Evolutionary conservation across 2,888 invertebrate genomes (phyloP).

Genomic region (Hypercompe scribonia): DNA sequence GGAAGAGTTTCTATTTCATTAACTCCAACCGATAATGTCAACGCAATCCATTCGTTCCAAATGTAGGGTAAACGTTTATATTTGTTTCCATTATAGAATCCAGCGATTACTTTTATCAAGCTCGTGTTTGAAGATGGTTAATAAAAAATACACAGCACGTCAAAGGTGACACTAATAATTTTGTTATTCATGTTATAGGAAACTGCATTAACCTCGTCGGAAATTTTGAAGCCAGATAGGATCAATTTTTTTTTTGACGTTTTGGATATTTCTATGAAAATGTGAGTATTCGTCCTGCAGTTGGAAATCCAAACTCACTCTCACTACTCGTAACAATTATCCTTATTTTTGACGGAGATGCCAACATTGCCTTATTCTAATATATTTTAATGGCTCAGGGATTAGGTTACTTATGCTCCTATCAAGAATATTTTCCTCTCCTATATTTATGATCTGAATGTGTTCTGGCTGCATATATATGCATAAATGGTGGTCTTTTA

Average conservation of each 20-base stretch:
- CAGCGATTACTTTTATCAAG: slow-evolving; percentile 15
- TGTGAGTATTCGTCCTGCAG: neutral
- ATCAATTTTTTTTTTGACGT: too few relatives aligned
- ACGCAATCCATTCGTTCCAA: slow-evolving; percentile 25
- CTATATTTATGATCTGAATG: too few relatives aligned
- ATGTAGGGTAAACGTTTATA: slow-evolving; percentile 29
- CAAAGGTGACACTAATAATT: neutral
- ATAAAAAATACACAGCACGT: neutral
- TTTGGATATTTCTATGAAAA: neutral
- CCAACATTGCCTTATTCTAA: neutral
- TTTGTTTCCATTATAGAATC: slow-evolving; percentile 24
- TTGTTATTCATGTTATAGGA: neutral
- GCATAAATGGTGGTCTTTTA: too few relatives aligned
- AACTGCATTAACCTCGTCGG: neutral
- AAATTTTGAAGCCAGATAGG: neutral
- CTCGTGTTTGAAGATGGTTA: slow-evolving; percentile 13
- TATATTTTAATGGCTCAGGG: neutral
- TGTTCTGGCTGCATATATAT: too few relatives aligned
- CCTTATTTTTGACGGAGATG: neutral
- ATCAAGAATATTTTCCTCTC: too few relatives aligned
- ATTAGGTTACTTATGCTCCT: too few relatives aligned
- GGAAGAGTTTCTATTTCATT: slow-evolving; percentile 28
- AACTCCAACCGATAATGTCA: slow-evolving; percentile 22
- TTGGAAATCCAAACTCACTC: neutral
- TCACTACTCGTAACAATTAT: too few relatives aligned